Evolutionary conservation across 2,797 vertebrate species (phyloP).

Genomic region (Poecilia wingei): DNA sequence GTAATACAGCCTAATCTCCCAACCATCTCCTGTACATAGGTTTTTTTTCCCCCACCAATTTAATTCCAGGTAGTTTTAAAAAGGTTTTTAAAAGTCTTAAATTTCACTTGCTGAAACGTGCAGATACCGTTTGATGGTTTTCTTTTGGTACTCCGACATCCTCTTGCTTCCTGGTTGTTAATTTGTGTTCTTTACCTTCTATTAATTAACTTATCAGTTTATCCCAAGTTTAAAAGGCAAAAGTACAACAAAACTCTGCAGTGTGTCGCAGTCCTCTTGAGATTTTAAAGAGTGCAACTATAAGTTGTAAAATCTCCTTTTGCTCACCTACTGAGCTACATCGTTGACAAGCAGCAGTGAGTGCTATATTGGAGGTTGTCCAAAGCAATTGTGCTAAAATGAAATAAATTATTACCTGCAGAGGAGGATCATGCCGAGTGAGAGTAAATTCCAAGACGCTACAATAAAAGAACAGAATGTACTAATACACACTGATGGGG

Average conservation of each 20-base stretch:
- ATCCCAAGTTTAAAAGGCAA: neutral
- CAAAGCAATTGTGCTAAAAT: constrained; percentile 7
- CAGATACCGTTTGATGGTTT: neutral
- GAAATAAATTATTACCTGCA: constrained; percentile 20
- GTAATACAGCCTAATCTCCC: no score
- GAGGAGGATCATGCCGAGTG: neutral
- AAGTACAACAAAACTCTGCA: neutral
- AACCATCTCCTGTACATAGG: no score
- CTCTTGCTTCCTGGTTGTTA: neutral
- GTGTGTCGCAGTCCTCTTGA: neutral
- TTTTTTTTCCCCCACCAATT: no score
- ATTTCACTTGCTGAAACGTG: no score
- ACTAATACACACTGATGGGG: constrained; percentile 3
- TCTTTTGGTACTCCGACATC: neutral
- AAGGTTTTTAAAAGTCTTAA: no score
- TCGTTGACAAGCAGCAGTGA: constrained; percentile 1
- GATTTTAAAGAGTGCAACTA: constrained; percentile 3
- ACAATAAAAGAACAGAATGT: constrained; percentile 15
- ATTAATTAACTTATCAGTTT: neutral
- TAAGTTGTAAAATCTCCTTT: constrained; percentile 10
- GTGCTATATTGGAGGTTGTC: constrained; percentile 16
- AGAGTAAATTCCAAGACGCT: constrained; percentile 8
- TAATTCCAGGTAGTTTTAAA: no score
- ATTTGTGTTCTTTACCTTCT: neutral
- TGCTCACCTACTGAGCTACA: neutral